Conservation (phyloP, 1,140 invertebrate species). For the Augochlora pura region DNA sequence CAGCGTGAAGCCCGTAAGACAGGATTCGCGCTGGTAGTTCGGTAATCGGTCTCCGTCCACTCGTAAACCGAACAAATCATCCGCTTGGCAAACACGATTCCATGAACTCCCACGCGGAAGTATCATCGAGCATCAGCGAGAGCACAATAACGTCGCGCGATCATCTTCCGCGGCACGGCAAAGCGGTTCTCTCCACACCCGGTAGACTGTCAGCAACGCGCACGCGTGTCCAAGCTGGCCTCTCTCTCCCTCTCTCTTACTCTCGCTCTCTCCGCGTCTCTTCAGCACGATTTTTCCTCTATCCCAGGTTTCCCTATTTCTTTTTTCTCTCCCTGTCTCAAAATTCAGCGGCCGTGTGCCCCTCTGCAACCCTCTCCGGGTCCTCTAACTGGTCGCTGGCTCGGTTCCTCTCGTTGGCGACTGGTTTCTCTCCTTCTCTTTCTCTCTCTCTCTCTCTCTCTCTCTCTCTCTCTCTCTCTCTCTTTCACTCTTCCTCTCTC, state of each 20-base stretch:
- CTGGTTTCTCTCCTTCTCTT: background rate
- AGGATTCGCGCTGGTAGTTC: too few relatives aligned
- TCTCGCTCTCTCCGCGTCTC: background rate
- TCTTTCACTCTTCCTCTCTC: background rate
- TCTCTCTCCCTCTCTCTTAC: too few relatives aligned
- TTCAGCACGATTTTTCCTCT: background rate
- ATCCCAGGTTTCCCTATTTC: background rate
- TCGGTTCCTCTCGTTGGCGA: background rate
- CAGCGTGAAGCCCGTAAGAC: too few relatives aligned
- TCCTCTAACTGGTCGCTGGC: background rate
- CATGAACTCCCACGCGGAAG: background rate
- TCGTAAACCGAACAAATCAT: too few relatives aligned
- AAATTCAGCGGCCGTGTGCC: background rate
- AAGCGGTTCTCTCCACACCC: conserved; percentile 4
- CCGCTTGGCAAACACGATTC: too few relatives aligned
- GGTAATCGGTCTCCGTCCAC: too few relatives aligned
- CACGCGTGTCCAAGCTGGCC: conserved; percentile 43
- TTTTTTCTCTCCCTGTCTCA: conserved; percentile 1
- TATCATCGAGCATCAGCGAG: background rate
- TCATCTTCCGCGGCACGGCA: background rate
- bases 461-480: background rate
- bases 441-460: background rate
- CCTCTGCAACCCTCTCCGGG: background rate
- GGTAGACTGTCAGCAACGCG: conserved; percentile 36
- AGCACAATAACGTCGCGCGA: background rate